phyloP scores from a whole-genome alignment of 37 sponge, comb jelly and placozoan genomes.

The Geodia barretti region DNA sequence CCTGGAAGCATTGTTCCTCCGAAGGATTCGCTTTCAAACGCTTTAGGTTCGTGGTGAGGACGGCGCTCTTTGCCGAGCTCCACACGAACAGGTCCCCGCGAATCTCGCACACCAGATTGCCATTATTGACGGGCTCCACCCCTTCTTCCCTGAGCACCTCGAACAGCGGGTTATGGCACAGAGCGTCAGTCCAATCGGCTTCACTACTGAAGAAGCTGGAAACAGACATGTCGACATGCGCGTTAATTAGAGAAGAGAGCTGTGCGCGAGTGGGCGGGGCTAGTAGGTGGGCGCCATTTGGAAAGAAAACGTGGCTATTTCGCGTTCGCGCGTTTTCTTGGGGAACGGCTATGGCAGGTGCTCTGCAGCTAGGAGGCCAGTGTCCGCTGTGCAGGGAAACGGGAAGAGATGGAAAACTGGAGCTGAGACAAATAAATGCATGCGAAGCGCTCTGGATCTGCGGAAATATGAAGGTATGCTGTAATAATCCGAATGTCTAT shows the following conservation, averaged over 20 bases:
- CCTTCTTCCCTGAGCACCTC: slow-evolving; percentile 8
- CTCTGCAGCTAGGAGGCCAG: neutral
- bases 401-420: slow-evolving; percentile 21
- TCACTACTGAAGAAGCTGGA: neutral
- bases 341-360: neutral
- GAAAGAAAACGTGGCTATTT: neutral
- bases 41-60: slow-evolving; percentile 65
- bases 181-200: slow-evolving; percentile 14
- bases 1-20: slow-evolving; percentile 16
- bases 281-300: neutral
- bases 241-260: neutral
- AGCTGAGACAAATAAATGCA: slow-evolving; percentile 48
- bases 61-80: slow-evolving; percentile 11
- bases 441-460: slow-evolving; percentile 58
- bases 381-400: slow-evolving; percentile 37
- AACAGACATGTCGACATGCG: neutral
- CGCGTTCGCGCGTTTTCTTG: neutral
- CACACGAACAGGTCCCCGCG: slow-evolving; percentile 69
- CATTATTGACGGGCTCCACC: neutral
- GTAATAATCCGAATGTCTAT: neutral
- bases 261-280: neutral
- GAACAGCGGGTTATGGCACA: slow-evolving; percentile 26
- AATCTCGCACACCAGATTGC: slow-evolving; percentile 49
- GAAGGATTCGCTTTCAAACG: slow-evolving; percentile 15
- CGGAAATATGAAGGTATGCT: slow-evolving; percentile 6